Conservation (phyloP, 2,797 vertebrate genomes). For the Alosa sapidissima region DNA sequence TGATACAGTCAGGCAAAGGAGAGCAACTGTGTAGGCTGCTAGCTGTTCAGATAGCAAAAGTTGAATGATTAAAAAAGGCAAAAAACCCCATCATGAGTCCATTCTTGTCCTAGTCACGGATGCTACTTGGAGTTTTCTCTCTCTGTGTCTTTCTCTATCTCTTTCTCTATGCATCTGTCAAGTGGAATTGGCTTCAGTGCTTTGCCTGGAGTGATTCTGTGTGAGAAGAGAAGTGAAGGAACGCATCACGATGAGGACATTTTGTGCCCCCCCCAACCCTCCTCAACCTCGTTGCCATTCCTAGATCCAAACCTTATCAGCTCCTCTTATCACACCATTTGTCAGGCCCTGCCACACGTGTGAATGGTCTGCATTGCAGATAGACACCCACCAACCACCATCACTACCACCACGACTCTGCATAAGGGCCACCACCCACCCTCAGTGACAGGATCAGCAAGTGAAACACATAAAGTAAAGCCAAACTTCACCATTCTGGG, state of each 20-base stretch:
- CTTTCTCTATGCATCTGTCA: constrained; percentile 2
- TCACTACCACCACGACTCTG: background rate
- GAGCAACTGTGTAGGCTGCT: constrained; percentile 17
- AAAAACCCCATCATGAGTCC: background rate
- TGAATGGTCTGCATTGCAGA: background rate
- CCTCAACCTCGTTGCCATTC: background rate
- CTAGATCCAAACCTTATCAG: background rate
- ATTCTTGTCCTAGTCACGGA: constrained; percentile 4
- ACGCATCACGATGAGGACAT: background rate
- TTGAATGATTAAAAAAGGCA: constrained; percentile 55
- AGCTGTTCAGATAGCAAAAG: constrained; percentile 16
- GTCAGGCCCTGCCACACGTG: background rate
- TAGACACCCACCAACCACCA: background rate
- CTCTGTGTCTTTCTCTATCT: background rate
- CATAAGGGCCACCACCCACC: background rate
- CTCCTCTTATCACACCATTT: background rate
- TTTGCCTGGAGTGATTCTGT: constrained; percentile 6
- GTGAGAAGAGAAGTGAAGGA: background rate
- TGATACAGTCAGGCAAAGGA: constrained; percentile 26
- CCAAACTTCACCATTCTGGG: background rate
- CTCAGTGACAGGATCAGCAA: background rate
- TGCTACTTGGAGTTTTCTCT: constrained; percentile 30
- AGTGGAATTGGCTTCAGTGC: background rate
- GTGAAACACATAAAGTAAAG: background rate
- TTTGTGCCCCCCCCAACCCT: background rate